A percentile compares a stretch with the other conserved stretches of the same genome.
These are phyloP conservation scores for Capitulum mitella DNA, from an alignment of 2,888 invertebrate species.

Conservation along the genomic window DNA sequence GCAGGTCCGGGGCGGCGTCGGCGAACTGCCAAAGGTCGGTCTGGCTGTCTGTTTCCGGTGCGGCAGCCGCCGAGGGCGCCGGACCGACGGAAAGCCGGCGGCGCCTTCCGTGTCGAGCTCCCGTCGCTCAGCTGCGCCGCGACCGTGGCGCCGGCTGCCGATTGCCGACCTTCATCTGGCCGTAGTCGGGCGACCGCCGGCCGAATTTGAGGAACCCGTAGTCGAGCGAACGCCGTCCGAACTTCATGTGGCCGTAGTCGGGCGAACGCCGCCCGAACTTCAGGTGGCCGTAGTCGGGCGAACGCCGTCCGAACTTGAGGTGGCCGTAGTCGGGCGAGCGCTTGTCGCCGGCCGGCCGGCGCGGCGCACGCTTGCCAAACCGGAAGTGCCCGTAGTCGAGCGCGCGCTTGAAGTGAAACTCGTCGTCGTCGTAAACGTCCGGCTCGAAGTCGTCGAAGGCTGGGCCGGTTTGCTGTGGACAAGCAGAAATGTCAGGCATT, in stretches of 20 bases:
- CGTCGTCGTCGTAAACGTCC: conserved; percentile 1
- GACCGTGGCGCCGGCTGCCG: not conserved
- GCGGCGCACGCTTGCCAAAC: not conserved
- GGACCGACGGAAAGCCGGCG: too few relatives aligned
- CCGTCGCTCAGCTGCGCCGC: not conserved
- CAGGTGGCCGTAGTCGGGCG: not conserved
- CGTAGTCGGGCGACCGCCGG: not conserved
- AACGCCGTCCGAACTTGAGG: conserved; percentile 5
- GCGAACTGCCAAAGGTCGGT: too few relatives aligned
- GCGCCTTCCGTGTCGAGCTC: too few relatives aligned
- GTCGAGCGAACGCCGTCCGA: conserved; percentile 2
- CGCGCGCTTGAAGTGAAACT: conserved; percentile 9
- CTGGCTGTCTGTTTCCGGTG: too few relatives aligned
- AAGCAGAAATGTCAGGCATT: too few relatives aligned
- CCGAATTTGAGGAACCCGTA: not conserved
- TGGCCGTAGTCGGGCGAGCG: not conserved
- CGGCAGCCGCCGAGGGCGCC: too few relatives aligned
- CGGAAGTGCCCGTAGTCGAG: conserved; percentile 20
- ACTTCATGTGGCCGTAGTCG: not conserved
- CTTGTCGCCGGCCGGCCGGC: not conserved
- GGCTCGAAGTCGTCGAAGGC: not conserved
- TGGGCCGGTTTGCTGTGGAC: not conserved
- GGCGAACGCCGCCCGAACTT: not conserved
- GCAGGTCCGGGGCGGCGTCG: too few relatives aligned
- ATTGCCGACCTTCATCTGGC: not conserved